Percentiles rank a stretch among this genome's conserved stretches.
These are phyloP conservation scores for Aphyosemion australe DNA, from an alignment of 2,113 vertebrate species.

Conservation along the genomic window DNA sequence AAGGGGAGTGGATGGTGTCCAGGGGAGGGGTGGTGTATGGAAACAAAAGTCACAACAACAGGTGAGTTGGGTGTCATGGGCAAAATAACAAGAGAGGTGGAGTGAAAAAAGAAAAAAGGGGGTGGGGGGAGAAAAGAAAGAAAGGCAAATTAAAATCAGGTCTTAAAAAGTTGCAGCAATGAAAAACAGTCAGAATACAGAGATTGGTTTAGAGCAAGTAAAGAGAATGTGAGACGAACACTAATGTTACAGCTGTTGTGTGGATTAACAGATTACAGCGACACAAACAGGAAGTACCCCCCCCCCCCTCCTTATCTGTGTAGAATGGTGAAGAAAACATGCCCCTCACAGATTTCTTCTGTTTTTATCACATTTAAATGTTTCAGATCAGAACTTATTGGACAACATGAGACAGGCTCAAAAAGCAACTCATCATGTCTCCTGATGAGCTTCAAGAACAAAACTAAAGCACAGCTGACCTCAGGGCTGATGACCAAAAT, in stretches of 20 bases:
- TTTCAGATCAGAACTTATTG: too few species aligned
- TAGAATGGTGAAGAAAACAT: too few species aligned
- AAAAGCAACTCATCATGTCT: too few species aligned
- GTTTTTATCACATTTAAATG: too few species aligned
- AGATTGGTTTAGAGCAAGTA: conserved; percentile 54
- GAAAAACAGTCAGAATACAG: conserved; percentile 67
- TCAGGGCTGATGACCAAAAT: too few species aligned
- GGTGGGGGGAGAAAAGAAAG: conserved; percentile 33
- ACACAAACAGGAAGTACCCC: conserved; percentile 62
- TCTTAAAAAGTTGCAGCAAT: conserved; percentile 68
- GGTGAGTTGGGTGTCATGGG: conserved; percentile 42
- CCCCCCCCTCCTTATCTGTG: background rate
- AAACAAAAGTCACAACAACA: conserved; percentile 35
- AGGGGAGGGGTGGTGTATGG: background rate
- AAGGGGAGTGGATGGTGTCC: background rate
- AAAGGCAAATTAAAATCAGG: conserved; percentile 73
- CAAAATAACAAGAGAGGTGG: conserved; percentile 37
- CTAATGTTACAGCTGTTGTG: conserved; percentile 51
- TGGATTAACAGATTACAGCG: conserved; percentile 59
- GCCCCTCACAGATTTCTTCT: too few species aligned
- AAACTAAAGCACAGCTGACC: too few species aligned
- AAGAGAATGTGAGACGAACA: conserved; percentile 62
- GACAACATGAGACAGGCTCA: too few species aligned
- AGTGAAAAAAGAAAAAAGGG: conserved; percentile 2
- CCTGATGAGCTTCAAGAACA: too few species aligned